A percentile compares a stretch with the other conserved stretches of the same genome.
These are phyloP conservation scores for Chironex yamaguchii DNA, from an alignment of 30 jellyfish, hydroid and myxozoan species.

Conservation along the genomic window DNA sequence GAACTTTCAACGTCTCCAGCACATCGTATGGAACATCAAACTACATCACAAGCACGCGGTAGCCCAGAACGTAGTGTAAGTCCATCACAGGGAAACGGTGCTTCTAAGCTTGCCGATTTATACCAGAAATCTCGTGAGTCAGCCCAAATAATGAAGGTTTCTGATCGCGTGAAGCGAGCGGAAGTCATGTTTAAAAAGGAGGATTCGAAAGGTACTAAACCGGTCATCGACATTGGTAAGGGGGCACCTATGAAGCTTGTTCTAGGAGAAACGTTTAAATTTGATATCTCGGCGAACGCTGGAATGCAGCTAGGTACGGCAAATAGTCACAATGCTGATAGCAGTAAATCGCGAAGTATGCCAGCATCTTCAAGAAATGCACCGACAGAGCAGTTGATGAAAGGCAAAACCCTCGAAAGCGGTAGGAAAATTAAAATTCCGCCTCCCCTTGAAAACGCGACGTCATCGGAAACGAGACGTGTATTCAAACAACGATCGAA, in stretches of 20 bases:
- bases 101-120: neutral
- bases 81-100: neutral
- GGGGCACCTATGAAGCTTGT: neutral
- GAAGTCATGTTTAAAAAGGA: neutral
- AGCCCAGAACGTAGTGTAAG: neutral
- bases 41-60: neutral
- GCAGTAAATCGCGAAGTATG: no score
- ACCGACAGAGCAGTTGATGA: neutral
- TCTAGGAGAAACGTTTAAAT: neutral
- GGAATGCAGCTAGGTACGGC: neutral
- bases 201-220: neutral
- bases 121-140: neutral
- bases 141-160: neutral
- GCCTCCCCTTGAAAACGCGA: neutral
- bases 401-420: neutral
- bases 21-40: neutral
- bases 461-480: slow-evolving; percentile 6
- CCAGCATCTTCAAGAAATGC: no score
- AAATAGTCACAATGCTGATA: neutral
- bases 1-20: neutral
- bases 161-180: neutral
- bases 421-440: neutral
- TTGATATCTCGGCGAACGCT: neutral
- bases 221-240: neutral
- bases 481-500: neutral